These are phyloP conservation scores for Macheiramphus alcinus DNA, from an alignment of 2,113 vertebrate species.

Conservation along the genomic window DNA sequence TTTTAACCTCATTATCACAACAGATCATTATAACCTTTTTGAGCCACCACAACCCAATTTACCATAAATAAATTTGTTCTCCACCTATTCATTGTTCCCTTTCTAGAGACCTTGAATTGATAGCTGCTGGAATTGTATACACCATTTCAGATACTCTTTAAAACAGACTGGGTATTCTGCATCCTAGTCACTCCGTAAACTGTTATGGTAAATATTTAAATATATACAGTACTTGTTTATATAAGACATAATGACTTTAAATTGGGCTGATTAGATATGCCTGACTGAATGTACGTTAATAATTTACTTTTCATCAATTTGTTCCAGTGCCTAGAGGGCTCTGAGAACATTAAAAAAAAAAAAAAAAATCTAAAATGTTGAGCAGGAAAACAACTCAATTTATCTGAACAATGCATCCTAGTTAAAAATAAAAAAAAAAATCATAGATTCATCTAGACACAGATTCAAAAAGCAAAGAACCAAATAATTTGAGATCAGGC, in stretches of 20 bases:
- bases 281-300: not conserved
- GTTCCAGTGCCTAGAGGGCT: not conserved
- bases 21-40: not conserved
- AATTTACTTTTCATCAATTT: slow-evolving; percentile 41
- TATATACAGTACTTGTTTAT: slow-evolving; percentile 12
- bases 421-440: not conserved
- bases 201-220: slow-evolving; percentile 21
- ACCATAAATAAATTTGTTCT: not conserved
- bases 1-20: not conserved
- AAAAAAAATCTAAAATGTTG: not conserved
- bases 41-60: not conserved
- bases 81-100: not conserved
- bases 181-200: not conserved
- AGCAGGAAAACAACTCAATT: not conserved
- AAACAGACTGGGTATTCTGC: not conserved
- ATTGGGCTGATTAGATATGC: not conserved
- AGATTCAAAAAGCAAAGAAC: not conserved
- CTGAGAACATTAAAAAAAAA: not conserved
- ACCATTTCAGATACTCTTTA: not conserved
- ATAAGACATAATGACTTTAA: slow-evolving; percentile 22
- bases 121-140: not conserved
- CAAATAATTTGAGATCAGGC: not conserved
- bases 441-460: not conserved
- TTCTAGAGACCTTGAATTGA: not conserved
- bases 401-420: not conserved